Base-by-base conservation (phyloP, 1,140 invertebrate genomes). In the Charaxes varanes region DNA sequence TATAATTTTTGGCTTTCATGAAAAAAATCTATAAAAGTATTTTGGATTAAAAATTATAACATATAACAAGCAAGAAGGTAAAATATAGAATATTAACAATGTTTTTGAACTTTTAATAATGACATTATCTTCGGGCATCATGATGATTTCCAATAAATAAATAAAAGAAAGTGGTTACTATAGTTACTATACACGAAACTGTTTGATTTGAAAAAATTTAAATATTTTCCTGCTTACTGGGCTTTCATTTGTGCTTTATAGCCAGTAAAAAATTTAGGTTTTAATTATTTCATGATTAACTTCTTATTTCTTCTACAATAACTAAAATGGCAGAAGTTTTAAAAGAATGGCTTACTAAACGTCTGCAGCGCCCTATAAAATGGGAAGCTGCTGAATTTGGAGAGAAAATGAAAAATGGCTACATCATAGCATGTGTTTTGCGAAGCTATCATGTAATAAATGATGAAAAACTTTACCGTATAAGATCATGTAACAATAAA, bases 271-370 rank as follows among this genome's bases (percentile, higher is more conserved):
- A n/a, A n/a, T n/a, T n/a, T n/a, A n/a, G n/a, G n/a, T n/a, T n/a
- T n/a, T n/a, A n/a, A n/a, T n/a, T n/a, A n/a, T n/a, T n/a, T n/a
- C n/a, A n/a, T n/a, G n/a, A n/a, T n/a, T n/a, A n/a, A n/a, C n/a
- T n/a, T n/a, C n/a, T n/a, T n/a, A n/a, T n/a, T n/a, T n/a, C n/a
- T n/a, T n/a, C n/a, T n/a, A 31, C 10, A 30, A 18, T 28, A 19
- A 26, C 0, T 8, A 18, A 16, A 33, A 83, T 83, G 79, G 74
- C 74, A 32, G 76, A 80, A 53, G 68, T 80, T 44, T 53, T 83
- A 46, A 83, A 83, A 50, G 76, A 80, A 34, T 83, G 79, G 79
- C 37, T 83, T n/a, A 63, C 65, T 4, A 62, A 78, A 47, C 47
- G 68, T 5, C 42, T 83, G 12, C 57, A 73, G 31, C 55, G 55